These are phyloP conservation scores for Elysia crispata DNA, from an alignment of 2,888 invertebrate species.

Conservation along the genomic window DNA sequence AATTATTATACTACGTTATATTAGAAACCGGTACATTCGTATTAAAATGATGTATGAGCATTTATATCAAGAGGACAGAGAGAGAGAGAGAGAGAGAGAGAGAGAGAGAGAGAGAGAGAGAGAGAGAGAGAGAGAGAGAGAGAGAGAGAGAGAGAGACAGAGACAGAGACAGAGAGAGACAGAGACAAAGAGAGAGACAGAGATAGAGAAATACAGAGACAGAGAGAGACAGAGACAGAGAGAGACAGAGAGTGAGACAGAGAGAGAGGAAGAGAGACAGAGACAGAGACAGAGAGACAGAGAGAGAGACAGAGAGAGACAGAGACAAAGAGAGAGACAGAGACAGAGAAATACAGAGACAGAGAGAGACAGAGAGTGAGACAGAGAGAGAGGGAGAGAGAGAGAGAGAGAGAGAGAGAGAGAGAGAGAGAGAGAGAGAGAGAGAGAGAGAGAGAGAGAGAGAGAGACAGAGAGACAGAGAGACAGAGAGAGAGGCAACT, in stretches of 20 bases:
- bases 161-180: too few relatives aligned
- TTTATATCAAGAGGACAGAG: not conserved
- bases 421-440: constrained; percentile 28
- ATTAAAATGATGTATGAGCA: not conserved
- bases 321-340: constrained; percentile 29
- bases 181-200: too few relatives aligned
- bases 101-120: not conserved
- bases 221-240: too few relatives aligned
- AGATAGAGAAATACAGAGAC: too few relatives aligned
- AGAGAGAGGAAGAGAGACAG: constrained; percentile 6
- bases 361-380: constrained; percentile 20
- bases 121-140: too few relatives aligned
- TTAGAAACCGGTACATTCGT: not conserved
- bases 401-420: constrained; percentile 27
- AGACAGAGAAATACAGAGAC: constrained; percentile 27
- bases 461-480: constrained; percentile 23
- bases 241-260: constrained; percentile 2
- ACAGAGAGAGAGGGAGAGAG: constrained; percentile 24
- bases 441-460: constrained; percentile 22
- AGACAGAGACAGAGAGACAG: constrained; percentile 2
- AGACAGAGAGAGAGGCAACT: constrained; percentile 11
- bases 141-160: too few relatives aligned
- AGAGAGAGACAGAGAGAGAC: constrained; percentile 17
- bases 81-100: not conserved
- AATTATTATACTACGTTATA: too few relatives aligned